These are phyloP conservation scores for Athene cunicularia DNA, from an alignment of 2,113 vertebrate species.

Conservation along the genomic window DNA sequence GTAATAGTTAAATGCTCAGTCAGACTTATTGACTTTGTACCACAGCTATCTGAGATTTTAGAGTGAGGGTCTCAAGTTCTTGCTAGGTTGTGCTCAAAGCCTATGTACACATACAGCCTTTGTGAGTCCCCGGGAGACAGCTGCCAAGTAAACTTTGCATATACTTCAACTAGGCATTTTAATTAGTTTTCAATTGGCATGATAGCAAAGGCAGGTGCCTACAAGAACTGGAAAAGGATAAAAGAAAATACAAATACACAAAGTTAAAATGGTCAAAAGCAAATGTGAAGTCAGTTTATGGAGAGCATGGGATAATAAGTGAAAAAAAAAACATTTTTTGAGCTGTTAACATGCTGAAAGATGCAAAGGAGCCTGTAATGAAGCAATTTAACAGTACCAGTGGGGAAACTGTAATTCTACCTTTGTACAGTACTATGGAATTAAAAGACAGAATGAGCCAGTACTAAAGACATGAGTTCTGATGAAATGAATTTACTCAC, in stretches of 20 bases:
- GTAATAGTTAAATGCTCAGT: neutral
- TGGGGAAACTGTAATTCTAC: slow-evolving; percentile 48
- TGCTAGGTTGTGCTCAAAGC: neutral
- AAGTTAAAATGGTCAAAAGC: slow-evolving; percentile 1
- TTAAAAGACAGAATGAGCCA: neutral
- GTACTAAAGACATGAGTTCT: neutral
- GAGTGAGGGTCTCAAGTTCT: neutral
- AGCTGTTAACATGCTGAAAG: slow-evolving; percentile 5
- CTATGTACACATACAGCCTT: neutral
- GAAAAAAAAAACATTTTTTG: neutral
- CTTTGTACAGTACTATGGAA: slow-evolving; percentile 12
- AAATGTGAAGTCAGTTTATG: neutral
- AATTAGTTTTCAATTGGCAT: neutral
- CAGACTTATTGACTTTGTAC: neutral
- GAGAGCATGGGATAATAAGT: neutral
- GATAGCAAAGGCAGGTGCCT: neutral
- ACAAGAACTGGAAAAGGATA: neutral
- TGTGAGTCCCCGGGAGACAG: neutral
- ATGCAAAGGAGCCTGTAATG: slow-evolving; percentile 32
- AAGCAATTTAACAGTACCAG: slow-evolving; percentile 33
- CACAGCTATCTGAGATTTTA: neutral
- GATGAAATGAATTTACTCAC: neutral
- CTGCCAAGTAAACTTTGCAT: neutral
- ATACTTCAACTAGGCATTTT: neutral
- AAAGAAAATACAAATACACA: neutral